Percentiles rank a stretch among this genome's conserved stretches.
Conservation (phyloP, 2,113 vertebrate species). For the Mugil cephalus region DNA sequence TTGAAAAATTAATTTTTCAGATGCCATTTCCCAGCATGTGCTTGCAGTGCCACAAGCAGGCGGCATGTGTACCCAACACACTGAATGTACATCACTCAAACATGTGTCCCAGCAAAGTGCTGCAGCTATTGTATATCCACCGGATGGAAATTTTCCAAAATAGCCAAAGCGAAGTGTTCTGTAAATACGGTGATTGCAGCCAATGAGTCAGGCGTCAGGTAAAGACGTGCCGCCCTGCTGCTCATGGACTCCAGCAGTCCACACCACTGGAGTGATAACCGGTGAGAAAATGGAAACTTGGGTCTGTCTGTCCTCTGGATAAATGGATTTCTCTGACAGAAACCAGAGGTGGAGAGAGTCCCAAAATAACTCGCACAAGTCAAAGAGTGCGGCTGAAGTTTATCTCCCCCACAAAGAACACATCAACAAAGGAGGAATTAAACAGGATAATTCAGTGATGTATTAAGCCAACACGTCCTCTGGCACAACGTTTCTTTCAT, state of each 20-base stretch:
- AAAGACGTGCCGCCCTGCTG: conserved; percentile 11
- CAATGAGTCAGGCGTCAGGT: conserved; percentile 21
- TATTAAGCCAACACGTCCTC: rapidly evolving
- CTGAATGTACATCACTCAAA: conserved; percentile 6
- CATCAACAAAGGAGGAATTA: background rate
- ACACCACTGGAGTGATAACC: conserved; percentile 34
- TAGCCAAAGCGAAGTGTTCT: background rate
- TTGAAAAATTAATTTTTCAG: conserved; percentile 14
- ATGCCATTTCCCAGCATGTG: background rate
- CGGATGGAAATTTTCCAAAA: conserved; percentile 1
- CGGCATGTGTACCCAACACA: conserved; percentile 1
- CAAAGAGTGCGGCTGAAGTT: conserved; percentile 15
- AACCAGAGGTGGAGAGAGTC: conserved; percentile 62
- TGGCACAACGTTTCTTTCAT: background rate
- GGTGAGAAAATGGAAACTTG: conserved; percentile 59
- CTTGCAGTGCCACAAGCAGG: too few relatives aligned
- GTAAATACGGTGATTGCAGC: conserved; percentile 11
- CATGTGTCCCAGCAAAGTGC: background rate
- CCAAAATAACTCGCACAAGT: conserved; percentile 58
- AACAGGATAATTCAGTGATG: background rate
- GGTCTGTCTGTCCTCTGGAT: conserved; percentile 29
- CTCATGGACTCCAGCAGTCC: conserved; percentile 18
- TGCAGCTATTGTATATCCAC: conserved; percentile 2
- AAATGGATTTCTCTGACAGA: conserved; percentile 57
- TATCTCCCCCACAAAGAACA: conserved; percentile 5